These are phyloP conservation scores for Lota lota DNA, from an alignment of 2,113 vertebrate genomes.

Conservation along the genomic window DNA sequence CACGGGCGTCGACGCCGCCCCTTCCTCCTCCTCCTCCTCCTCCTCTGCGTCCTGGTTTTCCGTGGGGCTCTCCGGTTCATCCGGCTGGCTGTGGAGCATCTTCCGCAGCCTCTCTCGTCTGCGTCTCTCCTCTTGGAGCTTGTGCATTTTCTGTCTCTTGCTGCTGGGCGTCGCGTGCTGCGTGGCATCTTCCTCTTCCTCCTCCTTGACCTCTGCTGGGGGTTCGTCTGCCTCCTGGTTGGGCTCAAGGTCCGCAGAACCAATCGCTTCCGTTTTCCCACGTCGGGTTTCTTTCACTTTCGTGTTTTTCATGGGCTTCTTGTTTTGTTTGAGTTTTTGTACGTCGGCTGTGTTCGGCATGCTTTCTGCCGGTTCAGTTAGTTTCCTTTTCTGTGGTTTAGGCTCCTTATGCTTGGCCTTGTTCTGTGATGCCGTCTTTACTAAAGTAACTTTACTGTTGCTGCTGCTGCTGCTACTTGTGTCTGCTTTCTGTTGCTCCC, in stretches of 20 bases:
- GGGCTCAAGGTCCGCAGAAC: too few relatives aligned
- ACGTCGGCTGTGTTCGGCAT: not conserved
- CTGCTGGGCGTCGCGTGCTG: not conserved
- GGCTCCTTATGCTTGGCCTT: conserved; percentile 2
- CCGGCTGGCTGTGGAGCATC: conserved; percentile 30
- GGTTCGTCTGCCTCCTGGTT: too few relatives aligned
- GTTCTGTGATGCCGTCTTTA: conserved; percentile 1
- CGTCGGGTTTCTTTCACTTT: conserved; percentile 1
- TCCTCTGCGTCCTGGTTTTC: conserved; percentile 12
- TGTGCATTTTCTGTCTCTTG: conserved; percentile 31
- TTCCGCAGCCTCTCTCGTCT: conserved; percentile 51
- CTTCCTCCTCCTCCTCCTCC: not conserved
- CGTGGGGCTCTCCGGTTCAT: not conserved
- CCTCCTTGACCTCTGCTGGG: not conserved
- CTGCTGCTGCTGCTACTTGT: conserved; percentile 24
- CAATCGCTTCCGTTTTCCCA: not conserved
- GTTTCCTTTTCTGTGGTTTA: conserved; percentile 44
- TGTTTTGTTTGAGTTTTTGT: conserved; percentile 9
- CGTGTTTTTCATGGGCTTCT: not conserved
- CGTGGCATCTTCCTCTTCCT: not conserved
- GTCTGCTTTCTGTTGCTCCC: conserved; percentile 1
- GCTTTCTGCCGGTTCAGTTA: not conserved
- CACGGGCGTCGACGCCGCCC: not conserved
- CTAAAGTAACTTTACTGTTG: conserved; percentile 5
- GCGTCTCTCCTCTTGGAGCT: conserved; percentile 34